Conservation (phyloP, 2,797 vertebrate species). For the Hippopotamyrus pictus region DNA sequence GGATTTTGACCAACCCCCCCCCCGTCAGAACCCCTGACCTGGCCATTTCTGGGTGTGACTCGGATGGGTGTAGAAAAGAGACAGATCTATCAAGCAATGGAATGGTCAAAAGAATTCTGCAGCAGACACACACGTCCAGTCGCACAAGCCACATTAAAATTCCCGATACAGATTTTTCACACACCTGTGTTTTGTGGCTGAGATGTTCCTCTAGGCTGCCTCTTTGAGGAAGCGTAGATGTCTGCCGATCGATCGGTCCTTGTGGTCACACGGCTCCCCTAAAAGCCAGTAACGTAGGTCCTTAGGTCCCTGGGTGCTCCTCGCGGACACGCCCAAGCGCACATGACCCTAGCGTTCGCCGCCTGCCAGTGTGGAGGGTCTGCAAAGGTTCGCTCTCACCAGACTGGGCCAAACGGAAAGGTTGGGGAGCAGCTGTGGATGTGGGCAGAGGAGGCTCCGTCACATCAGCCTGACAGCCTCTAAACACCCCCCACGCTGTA, state of each 20-base stretch:
- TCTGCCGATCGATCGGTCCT: background rate
- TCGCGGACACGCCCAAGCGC: background rate
- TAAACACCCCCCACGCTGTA: background rate
- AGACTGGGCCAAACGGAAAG: background rate
- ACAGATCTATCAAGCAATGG: background rate
- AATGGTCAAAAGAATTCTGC: background rate
- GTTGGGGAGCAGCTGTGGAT: background rate
- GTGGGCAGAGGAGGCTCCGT: background rate
- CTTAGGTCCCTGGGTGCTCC: background rate
- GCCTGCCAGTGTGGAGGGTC: background rate
- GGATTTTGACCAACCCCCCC: background rate
- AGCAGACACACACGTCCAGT: background rate
- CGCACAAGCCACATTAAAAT: background rate
- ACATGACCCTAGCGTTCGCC: background rate
- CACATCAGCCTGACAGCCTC: background rate
- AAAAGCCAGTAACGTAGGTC: background rate
- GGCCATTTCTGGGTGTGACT: conserved; percentile 19
- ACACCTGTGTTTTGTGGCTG: background rate
- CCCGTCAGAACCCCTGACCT: background rate
- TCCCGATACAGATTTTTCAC: background rate
- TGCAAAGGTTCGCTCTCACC: background rate
- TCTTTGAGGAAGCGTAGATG: background rate
- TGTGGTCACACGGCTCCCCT: background rate
- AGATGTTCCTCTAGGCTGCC: background rate
- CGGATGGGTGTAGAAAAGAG: conserved; percentile 5